These are phyloP conservation scores for Ramphastos sulfuratus DNA, from an alignment of 2,113 vertebrate genomes.

Conservation along the genomic window DNA sequence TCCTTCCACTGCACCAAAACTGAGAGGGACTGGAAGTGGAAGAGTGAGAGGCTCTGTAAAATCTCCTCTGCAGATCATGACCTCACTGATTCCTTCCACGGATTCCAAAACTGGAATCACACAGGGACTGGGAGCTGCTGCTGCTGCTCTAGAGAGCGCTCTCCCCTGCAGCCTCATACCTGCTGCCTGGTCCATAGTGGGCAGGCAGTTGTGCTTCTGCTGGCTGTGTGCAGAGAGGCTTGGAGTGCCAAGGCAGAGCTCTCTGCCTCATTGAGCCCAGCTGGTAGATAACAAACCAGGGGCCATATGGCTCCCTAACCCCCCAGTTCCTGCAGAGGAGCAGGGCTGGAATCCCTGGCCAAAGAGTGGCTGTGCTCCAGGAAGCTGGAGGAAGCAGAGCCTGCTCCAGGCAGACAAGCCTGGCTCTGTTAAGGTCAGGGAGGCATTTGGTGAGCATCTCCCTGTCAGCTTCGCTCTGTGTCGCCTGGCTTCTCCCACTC, in stretches of 20 bases:
- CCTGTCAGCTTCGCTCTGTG: neutral
- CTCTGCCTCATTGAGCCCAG: neutral
- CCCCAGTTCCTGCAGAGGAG: neutral
- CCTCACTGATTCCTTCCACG: too few species aligned
- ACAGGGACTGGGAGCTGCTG: too few species aligned
- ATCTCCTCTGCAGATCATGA: neutral
- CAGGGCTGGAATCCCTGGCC: neutral
- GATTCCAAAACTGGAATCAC: too few species aligned
- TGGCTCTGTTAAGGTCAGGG: neutral
- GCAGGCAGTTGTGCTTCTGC: neutral
- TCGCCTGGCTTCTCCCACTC: neutral
- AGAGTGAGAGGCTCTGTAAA: neutral
- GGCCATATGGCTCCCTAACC: neutral
- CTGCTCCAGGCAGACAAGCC: neutral
- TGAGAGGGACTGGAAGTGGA: neutral
- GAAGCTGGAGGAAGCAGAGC: neutral
- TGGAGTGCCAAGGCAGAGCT: neutral
- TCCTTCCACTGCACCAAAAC: neutral
- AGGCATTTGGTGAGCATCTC: neutral
- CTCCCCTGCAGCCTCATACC: neutral
- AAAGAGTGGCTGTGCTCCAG: neutral
- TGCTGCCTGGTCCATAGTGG: fast-evolving
- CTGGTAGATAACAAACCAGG: neutral
- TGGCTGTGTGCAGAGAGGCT: neutral
- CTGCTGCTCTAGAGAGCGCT: too few species aligned